phyloP scores from a whole-genome alignment of 2,888 invertebrate species.

The Eumacrocentrus americanus region DNA sequence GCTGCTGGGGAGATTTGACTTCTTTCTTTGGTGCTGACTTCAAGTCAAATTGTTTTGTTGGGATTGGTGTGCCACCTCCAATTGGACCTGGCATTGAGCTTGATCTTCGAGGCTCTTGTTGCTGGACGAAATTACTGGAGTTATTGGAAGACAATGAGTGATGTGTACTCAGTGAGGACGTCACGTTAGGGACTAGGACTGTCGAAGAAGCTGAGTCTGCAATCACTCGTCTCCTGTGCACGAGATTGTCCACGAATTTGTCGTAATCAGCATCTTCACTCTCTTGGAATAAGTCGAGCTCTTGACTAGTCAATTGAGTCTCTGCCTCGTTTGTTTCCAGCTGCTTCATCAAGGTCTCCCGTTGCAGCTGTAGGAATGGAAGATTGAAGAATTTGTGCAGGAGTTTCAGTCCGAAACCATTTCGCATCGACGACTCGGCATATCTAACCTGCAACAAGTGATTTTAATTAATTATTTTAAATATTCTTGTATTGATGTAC shows the following conservation, averaged over 20 bases:
- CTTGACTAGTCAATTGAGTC: conserved; percentile 75
- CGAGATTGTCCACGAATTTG: conserved; percentile 75
- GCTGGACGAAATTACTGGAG: conserved; percentile 30
- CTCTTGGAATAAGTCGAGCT: conserved; percentile 77
- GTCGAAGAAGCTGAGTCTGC: conserved; percentile 70
- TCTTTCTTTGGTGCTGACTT: conserved; percentile 48
- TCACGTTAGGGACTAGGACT: conserved; percentile 56
- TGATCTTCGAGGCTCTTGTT: conserved; percentile 44
- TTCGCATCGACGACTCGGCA: conserved; percentile 93
- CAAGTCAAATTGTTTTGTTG: conserved; percentile 51
- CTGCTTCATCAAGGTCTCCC: conserved; percentile 81
- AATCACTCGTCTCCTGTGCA: conserved; percentile 75
- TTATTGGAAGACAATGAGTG: conserved; percentile 38
- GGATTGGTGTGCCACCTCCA: conserved; percentile 60
- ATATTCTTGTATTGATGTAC: no score
- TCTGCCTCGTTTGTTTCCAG: conserved; percentile 85
- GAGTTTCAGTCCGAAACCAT: conserved; percentile 91
- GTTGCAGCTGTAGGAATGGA: conserved; percentile 89
- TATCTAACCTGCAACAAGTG: conserved; percentile 73
- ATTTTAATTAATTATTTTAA: conserved; percentile 10
- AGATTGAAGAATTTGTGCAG: conserved; percentile 95
- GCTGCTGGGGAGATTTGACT: conserved; percentile 24
- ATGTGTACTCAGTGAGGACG: conserved; percentile 52
- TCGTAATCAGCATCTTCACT: conserved; percentile 80
- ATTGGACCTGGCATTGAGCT: conserved; percentile 54